phyloP scores from a whole-genome alignment of 2,888 invertebrate genomes.

The Spilarctia lutea region DNA sequence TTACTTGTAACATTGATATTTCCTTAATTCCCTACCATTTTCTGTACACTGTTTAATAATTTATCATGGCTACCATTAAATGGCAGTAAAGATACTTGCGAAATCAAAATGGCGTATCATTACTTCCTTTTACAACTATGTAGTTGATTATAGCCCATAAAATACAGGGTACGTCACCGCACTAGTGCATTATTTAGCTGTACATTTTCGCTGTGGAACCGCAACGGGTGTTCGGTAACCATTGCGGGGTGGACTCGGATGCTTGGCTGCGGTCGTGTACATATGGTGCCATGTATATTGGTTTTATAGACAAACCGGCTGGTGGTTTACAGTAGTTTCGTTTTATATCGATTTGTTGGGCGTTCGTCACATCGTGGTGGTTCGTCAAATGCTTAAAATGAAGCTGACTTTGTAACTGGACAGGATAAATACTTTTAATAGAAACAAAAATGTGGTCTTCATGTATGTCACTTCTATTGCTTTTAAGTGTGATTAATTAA shows the following conservation, averaged over 20 bases:
- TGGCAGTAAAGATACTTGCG: constrained; percentile 40
- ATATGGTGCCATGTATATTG: constrained; percentile 43
- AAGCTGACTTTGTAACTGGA: not conserved
- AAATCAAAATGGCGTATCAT: constrained; percentile 34
- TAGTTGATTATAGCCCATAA: constrained; percentile 49
- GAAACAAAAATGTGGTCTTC: not conserved
- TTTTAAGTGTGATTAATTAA: not conserved
- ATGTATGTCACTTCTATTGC: not conserved
- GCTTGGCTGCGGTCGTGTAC: constrained; percentile 36
- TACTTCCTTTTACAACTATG: constrained; percentile 50
- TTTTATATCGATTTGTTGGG: constrained; percentile 34
- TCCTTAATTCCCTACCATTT: not conserved
- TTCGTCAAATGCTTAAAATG: not conserved
- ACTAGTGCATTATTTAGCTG: constrained; percentile 48
- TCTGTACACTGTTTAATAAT: not conserved
- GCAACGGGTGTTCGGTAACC: constrained; percentile 48
- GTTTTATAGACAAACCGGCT: constrained; percentile 38
- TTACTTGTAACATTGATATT: not conserved
- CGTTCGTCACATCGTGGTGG: constrained; percentile 24
- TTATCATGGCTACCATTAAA: constrained; percentile 30
- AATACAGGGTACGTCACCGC: constrained; percentile 40
- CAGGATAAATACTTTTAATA: not conserved
- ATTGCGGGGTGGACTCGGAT: constrained; percentile 41
- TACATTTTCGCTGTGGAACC: constrained; percentile 46
- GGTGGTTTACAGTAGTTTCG: constrained; percentile 27